Percentiles rank a stretch among this genome's conserved stretches.
Evolutionary conservation across 2,888 invertebrate species (phyloP).

Genomic region (Spatulosminthurus flaviceps): DNA sequence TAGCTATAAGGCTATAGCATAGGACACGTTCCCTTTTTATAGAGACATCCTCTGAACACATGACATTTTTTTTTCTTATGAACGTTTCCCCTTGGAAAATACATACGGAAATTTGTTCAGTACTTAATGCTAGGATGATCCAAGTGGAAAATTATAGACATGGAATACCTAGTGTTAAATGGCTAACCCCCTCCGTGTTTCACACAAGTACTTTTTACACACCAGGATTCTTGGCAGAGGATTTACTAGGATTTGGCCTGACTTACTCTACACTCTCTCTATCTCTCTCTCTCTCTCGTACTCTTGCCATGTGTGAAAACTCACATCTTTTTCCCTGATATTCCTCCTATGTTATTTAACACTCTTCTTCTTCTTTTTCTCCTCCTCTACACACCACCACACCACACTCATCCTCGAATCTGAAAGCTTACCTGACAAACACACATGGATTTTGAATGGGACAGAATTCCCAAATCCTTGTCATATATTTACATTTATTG

Average conservation of each 20-base stretch:
- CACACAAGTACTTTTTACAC: constrained; percentile 6
- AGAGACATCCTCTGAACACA: no score
- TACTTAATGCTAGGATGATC: constrained; percentile 2
- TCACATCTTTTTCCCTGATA: constrained; percentile 12
- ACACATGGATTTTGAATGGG: constrained; percentile 28
- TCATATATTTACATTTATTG: constrained; percentile 32
- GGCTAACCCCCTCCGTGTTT: constrained; percentile 22
- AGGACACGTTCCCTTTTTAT: neutral
- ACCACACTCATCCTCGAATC: neutral
- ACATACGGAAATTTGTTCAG: constrained; percentile 6
- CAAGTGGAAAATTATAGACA: constrained; percentile 14
- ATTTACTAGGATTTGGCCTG: constrained; percentile 38
- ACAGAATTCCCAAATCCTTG: constrained; percentile 32
- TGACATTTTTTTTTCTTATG: neutral
- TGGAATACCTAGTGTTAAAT: constrained; percentile 18
- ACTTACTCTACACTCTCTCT: constrained; percentile 22
- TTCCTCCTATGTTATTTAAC: constrained; percentile 3
- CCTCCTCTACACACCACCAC: neutral
- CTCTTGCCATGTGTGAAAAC: constrained; percentile 32
- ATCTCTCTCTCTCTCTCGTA: neutral
- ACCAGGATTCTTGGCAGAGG: constrained; percentile 39
- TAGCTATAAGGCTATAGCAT: neutral
- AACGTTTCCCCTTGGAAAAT: neutral
- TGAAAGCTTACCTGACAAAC: constrained; percentile 23
- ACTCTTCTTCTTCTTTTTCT: neutral